Conservation (phyloP, 2,888 invertebrate genomes). For the Andrena bucephala region DNA sequence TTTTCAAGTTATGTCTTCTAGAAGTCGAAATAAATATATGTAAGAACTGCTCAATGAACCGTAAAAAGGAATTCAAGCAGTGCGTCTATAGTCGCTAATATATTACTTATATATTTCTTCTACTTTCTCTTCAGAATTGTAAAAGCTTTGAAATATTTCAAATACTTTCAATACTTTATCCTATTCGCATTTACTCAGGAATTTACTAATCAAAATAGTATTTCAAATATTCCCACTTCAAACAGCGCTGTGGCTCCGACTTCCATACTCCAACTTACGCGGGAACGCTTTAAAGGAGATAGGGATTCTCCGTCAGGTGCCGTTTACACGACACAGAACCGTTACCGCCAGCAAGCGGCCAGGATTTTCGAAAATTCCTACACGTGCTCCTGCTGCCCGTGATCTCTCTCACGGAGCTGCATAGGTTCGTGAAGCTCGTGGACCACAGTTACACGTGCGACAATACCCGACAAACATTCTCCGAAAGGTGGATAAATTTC, state of each 20-base stretch:
- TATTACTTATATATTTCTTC: background rate
- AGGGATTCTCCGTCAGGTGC: conserved; percentile 50
- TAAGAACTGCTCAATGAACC: background rate
- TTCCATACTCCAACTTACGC: conserved; percentile 31
- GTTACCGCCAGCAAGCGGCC: conserved; percentile 73
- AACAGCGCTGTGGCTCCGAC: background rate
- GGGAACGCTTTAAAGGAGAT: conserved; percentile 42
- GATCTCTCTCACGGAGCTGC: background rate
- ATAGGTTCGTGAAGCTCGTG: background rate
- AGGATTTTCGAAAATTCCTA: conserved; percentile 43
- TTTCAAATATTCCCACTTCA: background rate
- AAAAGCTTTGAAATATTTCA: background rate
- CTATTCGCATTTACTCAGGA: background rate
- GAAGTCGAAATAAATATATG: background rate
- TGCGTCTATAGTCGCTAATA: background rate
- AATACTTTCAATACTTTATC: background rate
- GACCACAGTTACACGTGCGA: background rate
- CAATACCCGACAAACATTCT: background rate
- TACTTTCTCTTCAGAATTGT: background rate
- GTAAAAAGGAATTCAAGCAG: background rate
- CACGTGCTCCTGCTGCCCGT: background rate
- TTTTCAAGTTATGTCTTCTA: background rate
- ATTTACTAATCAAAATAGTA: background rate
- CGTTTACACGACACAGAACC: conserved; percentile 66
- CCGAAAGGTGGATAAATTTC: conserved; percentile 9